Base-by-base conservation (phyloP, 2,113 vertebrate species). In the Centropristis striata region DNA sequence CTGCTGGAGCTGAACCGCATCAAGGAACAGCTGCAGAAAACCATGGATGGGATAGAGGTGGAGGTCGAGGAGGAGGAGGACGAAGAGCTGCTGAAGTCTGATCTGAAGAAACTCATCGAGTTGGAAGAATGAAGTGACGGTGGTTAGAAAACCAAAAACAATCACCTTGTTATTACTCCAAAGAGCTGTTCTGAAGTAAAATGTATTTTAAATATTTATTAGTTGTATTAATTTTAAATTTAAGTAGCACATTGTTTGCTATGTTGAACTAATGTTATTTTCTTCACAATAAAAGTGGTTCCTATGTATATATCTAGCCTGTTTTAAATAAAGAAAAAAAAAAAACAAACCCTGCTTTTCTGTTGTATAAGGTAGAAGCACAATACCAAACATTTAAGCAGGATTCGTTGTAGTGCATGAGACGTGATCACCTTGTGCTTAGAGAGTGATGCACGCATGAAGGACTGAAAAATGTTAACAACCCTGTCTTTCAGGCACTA, bases 1-100 rank as follows among this genome's bases (percentile, higher is more conserved):
- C 90, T 96, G 32, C 71, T 91, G 68, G 92, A 94, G 78, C 90
- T 95, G 36, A 93, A 92, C 83, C 67, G 25, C 42, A 91, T 96
- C 75, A 94, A 94, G 49, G 86, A 80, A 4, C 78, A 94, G 81
- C 90, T 96, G 54, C 92, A 94, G 78, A 90, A 75, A 42, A 95
- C 94, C 20, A 95, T 96, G 83, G 91, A 92, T 1, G 91, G 93
- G 41, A 80, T 92, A 3, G 93, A 95, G 58, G 90, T 93, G 53
- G 92, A 88, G 66, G 81, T 88, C 0, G 86, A 88, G 2, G 83
- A 90, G 5, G 92, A 84, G 8, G 90, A 83, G 0, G 85, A 88
- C 1, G 90, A 92, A 46, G 83, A 89, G 44, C 1, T 42, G 23
- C 15, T 85, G 23, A 87, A 92, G 70, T 76, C 84, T 25, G 87